Percentiles rank a stretch among this genome's conserved stretches.
These are phyloP conservation scores for Acholoe squamosa DNA, from an alignment of 2,888 invertebrate genomes.

Conservation along the genomic window DNA sequence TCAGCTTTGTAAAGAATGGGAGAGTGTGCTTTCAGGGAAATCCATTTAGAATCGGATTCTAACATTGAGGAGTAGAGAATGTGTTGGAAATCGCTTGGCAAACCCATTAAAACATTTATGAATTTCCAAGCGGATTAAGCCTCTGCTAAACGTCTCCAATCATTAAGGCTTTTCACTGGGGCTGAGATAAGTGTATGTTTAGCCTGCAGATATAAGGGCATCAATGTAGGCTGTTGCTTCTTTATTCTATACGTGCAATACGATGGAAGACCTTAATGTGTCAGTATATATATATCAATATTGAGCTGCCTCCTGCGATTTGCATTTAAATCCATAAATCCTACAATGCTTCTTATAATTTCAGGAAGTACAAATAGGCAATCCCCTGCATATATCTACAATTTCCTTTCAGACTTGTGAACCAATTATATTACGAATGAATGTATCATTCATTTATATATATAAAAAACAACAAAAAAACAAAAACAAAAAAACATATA, in stretches of 20 bases:
- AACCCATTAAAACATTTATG: background rate
- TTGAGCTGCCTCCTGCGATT: too few species aligned
- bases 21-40: background rate
- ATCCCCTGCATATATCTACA: too few species aligned
- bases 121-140: background rate
- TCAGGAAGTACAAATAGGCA: too few species aligned
- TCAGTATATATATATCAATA: too few species aligned
- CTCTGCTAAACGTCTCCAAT: background rate
- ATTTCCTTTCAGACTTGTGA: too few species aligned
- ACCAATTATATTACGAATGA: too few species aligned
- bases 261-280: background rate
- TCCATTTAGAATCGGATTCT: slow-evolving; percentile 35
- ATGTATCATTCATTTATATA: too few species aligned
- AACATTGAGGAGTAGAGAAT: background rate
- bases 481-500: too few species aligned
- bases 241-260: background rate
- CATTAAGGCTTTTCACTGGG: background rate
- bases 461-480: too few species aligned
- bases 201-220: background rate
- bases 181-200: background rate
- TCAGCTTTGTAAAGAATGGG: background rate
- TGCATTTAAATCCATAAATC: too few species aligned
- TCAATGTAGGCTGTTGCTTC: background rate
- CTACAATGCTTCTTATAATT: too few species aligned
- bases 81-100: background rate